Conservation (phyloP, 2,888 invertebrate species). For the Bellardia pandia region DNA sequence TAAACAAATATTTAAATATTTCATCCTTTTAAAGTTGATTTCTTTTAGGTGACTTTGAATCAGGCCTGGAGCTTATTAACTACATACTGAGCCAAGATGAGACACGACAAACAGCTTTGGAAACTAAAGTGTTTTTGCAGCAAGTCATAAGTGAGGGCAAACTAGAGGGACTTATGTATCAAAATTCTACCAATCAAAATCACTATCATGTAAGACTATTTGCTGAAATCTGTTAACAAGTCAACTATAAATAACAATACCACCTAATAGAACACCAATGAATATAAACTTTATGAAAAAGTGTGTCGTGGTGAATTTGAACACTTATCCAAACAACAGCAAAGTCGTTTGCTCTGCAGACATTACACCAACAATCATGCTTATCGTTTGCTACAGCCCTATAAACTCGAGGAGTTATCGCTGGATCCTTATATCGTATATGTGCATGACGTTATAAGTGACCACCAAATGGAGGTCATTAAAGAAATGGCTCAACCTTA, state of each 20-base stretch:
- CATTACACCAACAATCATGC: slow-evolving; percentile 70
- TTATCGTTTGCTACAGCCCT: slow-evolving; percentile 78
- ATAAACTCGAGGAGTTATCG: slow-evolving; percentile 85
- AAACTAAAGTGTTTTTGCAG: slow-evolving; percentile 94
- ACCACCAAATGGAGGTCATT: slow-evolving; percentile 85
- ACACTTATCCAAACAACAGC: slow-evolving; percentile 54
- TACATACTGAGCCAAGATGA: slow-evolving; percentile 91
- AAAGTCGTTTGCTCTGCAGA: slow-evolving; percentile 77
- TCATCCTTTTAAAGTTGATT: slow-evolving; percentile 8
- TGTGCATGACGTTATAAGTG: slow-evolving; percentile 86
- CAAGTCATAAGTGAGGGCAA: slow-evolving; percentile 87
- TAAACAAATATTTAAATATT: not conserved
- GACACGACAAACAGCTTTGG: slow-evolving; percentile 91
- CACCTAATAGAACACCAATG: slow-evolving; percentile 72
- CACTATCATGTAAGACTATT: slow-evolving; percentile 75
- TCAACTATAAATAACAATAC: not conserved
- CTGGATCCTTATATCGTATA: slow-evolving; percentile 85
- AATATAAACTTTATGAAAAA: slow-evolving; percentile 84
- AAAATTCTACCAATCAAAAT: slow-evolving; percentile 35
- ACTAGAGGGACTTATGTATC: slow-evolving; percentile 77
- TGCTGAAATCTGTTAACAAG: not conserved
- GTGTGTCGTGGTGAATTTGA: slow-evolving; percentile 79
- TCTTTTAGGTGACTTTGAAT: slow-evolving; percentile 89
- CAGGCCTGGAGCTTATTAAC: slow-evolving; percentile 93
- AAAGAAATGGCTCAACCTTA: slow-evolving; percentile 85